These are phyloP conservation scores for Delphinapterus leucas DNA, from an alignment of 2,113 vertebrate species.

Conservation along the genomic window DNA sequence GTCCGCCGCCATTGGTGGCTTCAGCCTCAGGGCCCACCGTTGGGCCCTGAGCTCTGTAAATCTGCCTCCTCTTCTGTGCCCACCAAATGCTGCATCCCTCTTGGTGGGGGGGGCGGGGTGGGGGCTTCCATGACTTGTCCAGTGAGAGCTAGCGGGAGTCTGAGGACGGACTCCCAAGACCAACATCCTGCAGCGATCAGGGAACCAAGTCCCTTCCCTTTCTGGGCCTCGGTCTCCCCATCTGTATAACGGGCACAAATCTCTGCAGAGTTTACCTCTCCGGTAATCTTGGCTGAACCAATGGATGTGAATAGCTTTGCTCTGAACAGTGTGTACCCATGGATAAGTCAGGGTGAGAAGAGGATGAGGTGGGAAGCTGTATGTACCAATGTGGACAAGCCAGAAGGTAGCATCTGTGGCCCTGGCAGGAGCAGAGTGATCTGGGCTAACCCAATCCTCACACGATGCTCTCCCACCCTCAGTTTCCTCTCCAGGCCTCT, in stretches of 20 bases:
- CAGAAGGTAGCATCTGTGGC: neutral
- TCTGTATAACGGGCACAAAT: neutral
- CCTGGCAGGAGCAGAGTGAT: neutral
- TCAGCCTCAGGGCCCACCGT: neutral
- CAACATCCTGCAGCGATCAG: neutral
- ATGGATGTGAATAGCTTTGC: neutral
- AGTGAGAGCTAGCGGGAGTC: neutral
- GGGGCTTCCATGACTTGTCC: neutral
- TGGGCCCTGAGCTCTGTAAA: neutral
- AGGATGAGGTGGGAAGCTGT: rapidly evolving
- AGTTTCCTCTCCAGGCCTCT: too few relatives aligned
- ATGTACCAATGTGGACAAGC: neutral
- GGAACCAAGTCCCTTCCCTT: neutral
- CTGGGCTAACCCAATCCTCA: rapidly evolving
- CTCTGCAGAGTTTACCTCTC: neutral
- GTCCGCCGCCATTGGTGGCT: neutral
- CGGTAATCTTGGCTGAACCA: neutral
- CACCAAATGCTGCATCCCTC: neutral
- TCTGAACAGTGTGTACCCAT: neutral
- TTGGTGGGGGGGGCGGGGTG: too few relatives aligned
- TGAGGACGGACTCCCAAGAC: neutral
- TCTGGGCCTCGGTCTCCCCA: neutral
- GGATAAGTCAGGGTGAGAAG: too few relatives aligned
- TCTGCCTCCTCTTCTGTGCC: neutral
- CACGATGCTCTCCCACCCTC: neutral